Evolutionary conservation across 2,888 invertebrate genomes (phyloP).

Genomic region (Eledona agricola): DNA sequence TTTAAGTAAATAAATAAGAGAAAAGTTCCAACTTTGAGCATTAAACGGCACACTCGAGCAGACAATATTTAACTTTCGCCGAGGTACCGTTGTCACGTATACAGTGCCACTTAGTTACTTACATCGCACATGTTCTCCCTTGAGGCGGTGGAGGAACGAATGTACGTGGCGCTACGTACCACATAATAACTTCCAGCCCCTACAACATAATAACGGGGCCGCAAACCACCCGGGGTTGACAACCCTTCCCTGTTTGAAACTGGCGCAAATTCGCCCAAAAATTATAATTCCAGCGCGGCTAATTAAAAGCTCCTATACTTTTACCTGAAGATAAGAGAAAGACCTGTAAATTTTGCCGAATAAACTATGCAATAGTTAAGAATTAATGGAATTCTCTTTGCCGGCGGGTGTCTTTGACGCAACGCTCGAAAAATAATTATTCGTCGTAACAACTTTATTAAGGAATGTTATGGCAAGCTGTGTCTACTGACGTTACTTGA

Average conservation of each 20-base stretch:
- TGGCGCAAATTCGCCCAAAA: constrained; percentile 9
- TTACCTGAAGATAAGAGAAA: no score
- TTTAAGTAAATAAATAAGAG: constrained; percentile 43
- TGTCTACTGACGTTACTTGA: no score
- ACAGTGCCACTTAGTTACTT: constrained; percentile 47
- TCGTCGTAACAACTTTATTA: no score
- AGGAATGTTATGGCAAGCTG: no score
- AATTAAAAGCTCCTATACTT: no score
- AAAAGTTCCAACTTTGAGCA: constrained; percentile 42
- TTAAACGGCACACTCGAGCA: constrained; percentile 38
- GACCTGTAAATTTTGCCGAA: no score
- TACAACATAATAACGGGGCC: constrained; percentile 30
- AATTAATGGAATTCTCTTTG: no score
- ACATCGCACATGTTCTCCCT: constrained; percentile 46
- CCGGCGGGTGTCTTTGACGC: no score
- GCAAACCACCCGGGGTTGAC: constrained; percentile 23
- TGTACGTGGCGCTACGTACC: constrained; percentile 45
- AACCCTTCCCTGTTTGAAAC: constrained; percentile 26
- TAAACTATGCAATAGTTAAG: no score
- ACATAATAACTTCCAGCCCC: constrained; percentile 41
- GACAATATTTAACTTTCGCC: constrained; percentile 46
- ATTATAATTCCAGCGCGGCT: no score
- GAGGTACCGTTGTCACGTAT: constrained; percentile 45
- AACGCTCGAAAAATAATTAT: no score
- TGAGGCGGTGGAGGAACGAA: constrained; percentile 43